phyloP scores from a whole-genome alignment of 2,797 vertebrate genomes.

The Platyrinchus mystaceus region DNA sequence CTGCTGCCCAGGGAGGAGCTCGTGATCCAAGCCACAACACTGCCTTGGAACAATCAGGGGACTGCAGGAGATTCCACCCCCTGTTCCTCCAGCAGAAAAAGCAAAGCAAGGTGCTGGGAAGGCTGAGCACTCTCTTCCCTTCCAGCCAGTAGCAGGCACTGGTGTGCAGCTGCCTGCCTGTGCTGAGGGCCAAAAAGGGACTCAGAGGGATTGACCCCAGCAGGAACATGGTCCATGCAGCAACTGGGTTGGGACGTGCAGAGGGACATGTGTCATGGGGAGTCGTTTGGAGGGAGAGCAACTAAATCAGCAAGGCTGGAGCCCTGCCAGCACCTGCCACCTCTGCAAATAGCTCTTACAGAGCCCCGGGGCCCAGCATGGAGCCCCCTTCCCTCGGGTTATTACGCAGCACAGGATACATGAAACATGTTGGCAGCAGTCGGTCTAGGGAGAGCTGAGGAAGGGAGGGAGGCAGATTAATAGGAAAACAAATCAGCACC shows the following conservation, averaged over 20 bases:
- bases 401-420: background rate
- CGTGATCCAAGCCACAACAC: background rate
- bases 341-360: constrained; percentile 42
- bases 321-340: constrained; percentile 40
- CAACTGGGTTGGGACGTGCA: background rate
- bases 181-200: background rate
- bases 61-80: background rate
- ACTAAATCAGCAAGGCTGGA: constrained; percentile 31
- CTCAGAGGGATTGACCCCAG: background rate
- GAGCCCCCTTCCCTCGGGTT: background rate
- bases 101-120: background rate
- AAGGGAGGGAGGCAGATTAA: constrained; percentile 14
- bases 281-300: background rate
- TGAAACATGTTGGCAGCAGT: constrained; percentile 6
- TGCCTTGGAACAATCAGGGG: background rate
- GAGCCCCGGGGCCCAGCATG: background rate
- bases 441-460: constrained; percentile 7
- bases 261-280: background rate
- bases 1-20: background rate
- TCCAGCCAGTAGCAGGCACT: background rate
- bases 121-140: background rate
- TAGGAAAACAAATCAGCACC: constrained; percentile 60
- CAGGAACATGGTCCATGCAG: background rate
- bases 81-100: background rate
- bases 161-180: background rate